Evolutionary conservation across 2,113 vertebrate species (phyloP), one percentile per base, ranked within the genome.

Genomic region (Xiphophorus couchianus): DNA sequence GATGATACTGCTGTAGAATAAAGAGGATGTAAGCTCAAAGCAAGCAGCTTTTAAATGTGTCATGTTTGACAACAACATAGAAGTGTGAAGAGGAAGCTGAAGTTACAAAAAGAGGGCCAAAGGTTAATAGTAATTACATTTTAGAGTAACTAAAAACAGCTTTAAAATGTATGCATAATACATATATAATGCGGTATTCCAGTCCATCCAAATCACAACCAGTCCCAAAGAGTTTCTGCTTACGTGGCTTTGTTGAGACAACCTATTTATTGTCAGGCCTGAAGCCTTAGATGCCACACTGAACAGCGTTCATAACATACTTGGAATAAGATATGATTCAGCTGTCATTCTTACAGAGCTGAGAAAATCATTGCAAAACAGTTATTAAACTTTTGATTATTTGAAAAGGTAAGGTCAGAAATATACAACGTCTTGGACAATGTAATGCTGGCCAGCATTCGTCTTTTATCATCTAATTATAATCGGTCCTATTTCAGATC

Each of bases 1-100:
- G 28, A 63, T 7, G 0, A 4, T 10, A 17, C 25, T 15, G 31
- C 2, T 4, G 1, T 10, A n/a, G 28, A 14, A 9, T 17, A 17
- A 77, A 28, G 64, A 72, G 72, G 69, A 69, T 48, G 42, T 71
- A 64, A 4, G 10, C 4, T 9, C 33, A 31, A 54, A 25, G 27
- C 8, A 31, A 51, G 67, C 5, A 51, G 61, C 10, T 5, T 65
- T 74, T 54, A n/a, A 13, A 17, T 29, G 25, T 9, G 13, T 54
- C 7, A 54, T 2, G 19, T 54, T 22, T 54, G 22, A 54, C 17
- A 7, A 54, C 48, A 14, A 29, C 35, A 37, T 9, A 48, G n/a
- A 3, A 17, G 37, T 28, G 22, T 2, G 58, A 42, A 63, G 22
- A 67, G 37, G 15, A 28, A 29, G 28, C 19, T 54, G 48, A 54